Evolutionary conservation across 2,888 invertebrate species (phyloP), one percentile per base, ranked within the genome.

Genomic region (Andrena minutula): DNA sequence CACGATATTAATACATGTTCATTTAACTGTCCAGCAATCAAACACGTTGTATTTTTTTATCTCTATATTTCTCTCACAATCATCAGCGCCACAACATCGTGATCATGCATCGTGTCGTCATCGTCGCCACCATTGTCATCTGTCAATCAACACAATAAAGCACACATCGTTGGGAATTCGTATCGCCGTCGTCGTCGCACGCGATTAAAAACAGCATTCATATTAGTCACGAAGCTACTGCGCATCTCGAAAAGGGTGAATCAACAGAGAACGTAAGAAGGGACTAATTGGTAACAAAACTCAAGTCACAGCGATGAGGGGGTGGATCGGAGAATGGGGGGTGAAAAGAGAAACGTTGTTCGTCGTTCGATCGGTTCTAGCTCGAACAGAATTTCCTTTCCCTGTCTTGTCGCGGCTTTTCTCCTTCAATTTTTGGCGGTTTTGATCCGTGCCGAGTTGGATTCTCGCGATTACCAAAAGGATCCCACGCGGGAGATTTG

Each of bases 11-110:
- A 93, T 93, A 94, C 93, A 94, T 93, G 92, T 92, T 93, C 91
- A 93, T 94, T 94, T 92, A 94, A 94, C 93, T 94, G 94, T 93
- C 94, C 94, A 93, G 94, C 94, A 94, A 94, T 94, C 93, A 94
- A 94, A 93, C 92, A 93, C 93, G 90, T 92, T 92, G 92, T 93
- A 92, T 92, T 91, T 81, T 87, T 79, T 87, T 84, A 75, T 80
- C 71, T 75, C 71, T 68, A 71, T 69, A 32, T 72, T 74, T 82
- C 41, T 83, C 64, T 79, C 75, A 75, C 79, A 53, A 76, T 79
- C 75, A 65, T 81, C 75, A 79, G 73, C 79, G 79, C 78, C 65
- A 73, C 53, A 72, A 66, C 77, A 56, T 78, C 82, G 77, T 65
- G 61, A 77, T 69, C 73, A 32, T 60, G 23, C 56, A 53, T 69